Percentiles rank a stretch among this genome's conserved stretches.
Conservation (phyloP, 2,113 vertebrate genomes). For the Neodontobutis hainanensis region DNA sequence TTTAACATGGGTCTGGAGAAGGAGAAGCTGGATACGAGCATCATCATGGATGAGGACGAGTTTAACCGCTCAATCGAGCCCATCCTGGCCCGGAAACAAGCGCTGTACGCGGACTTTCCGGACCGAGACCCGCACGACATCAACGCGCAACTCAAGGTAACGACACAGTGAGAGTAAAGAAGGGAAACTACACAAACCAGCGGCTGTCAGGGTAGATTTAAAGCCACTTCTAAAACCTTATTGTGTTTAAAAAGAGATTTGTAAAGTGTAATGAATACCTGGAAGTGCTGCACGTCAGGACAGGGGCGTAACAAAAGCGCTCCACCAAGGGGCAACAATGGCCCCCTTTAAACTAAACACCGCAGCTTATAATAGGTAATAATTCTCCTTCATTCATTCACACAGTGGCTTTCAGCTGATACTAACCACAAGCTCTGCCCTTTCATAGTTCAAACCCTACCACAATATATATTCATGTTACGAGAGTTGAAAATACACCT, state of each 20-base stretch:
- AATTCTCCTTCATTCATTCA: background rate
- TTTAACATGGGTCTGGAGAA: conserved; percentile 87
- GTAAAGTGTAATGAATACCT: conserved; percentile 30
- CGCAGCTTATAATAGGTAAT: no score
- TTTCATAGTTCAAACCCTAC: no score
- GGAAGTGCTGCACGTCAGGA: conserved; percentile 47
- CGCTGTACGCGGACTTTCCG: conserved; percentile 37
- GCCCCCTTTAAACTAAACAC: background rate
- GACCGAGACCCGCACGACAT: conserved; percentile 83
- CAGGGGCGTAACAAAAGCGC: background rate
- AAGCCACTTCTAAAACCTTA: background rate
- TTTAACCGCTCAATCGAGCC: conserved; percentile 81
- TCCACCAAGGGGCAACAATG: background rate
- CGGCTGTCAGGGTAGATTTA: background rate
- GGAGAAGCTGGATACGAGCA: conserved; percentile 83
- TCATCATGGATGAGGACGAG: conserved; percentile 86
- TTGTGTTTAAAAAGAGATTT: background rate
- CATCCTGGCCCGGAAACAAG: conserved; percentile 73
- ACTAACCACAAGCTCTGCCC: background rate
- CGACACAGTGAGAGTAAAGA: background rate
- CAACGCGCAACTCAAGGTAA: conserved; percentile 88
- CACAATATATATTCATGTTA: no score
- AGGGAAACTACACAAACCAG: conserved; percentile 8
- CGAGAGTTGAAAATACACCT: no score
- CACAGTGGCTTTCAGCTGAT: background rate